Evolutionary conservation across 2,797 vertebrate genomes (phyloP).

Genomic region (Macroramphosus scolopax): DNA sequence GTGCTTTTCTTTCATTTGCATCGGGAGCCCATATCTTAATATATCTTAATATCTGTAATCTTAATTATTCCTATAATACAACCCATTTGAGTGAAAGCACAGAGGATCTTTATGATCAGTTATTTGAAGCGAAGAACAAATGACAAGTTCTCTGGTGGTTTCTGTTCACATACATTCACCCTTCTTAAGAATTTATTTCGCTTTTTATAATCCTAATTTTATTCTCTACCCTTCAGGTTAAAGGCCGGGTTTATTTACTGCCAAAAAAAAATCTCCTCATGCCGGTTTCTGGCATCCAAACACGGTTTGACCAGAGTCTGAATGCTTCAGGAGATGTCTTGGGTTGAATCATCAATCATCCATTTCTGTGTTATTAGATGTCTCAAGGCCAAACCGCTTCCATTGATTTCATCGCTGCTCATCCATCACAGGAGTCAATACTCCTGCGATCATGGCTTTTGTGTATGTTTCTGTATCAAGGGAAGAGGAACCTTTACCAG

Average conservation of each 20-base stretch:
- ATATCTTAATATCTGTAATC: too few species aligned
- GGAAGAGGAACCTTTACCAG: slow-evolving; percentile 27
- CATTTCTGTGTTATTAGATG: slow-evolving; percentile 12
- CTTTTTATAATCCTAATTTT: too few species aligned
- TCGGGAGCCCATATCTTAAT: not conserved
- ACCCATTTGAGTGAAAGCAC: too few species aligned
- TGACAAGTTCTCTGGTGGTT: too few species aligned
- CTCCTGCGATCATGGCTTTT: slow-evolving; percentile 33
- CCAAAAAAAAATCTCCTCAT: too few species aligned
- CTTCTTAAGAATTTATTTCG: too few species aligned
- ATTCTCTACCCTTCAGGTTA: too few species aligned
- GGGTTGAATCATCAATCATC: not conserved
- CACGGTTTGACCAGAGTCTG: not conserved
- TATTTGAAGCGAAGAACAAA: too few species aligned
- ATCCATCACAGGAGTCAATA: slow-evolving; percentile 49
- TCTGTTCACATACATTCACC: too few species aligned
- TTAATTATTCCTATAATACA: too few species aligned
- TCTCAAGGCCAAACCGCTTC: slow-evolving; percentile 17
- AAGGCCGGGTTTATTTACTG: too few species aligned
- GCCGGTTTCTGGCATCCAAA: not conserved
- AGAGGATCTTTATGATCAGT: too few species aligned
- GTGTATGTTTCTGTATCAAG: slow-evolving; percentile 37
- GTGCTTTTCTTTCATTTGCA: slow-evolving; percentile 10
- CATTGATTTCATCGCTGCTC: slow-evolving; percentile 34
- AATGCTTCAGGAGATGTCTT: not conserved